phyloP scores from a whole-genome alignment of 1,140 invertebrate genomes.

The Mycetomoellerius zeteki region DNA sequence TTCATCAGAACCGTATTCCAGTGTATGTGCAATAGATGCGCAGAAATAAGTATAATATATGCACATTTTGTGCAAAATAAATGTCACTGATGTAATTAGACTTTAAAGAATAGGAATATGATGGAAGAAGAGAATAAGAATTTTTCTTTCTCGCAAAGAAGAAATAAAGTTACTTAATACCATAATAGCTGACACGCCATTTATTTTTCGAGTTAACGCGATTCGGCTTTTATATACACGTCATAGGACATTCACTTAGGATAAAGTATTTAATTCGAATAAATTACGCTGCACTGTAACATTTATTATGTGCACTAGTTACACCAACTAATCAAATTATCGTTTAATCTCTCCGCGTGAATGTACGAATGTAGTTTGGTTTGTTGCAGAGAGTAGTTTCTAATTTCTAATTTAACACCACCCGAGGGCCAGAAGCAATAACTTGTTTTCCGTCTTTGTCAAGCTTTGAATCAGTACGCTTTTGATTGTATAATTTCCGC shows the following conservation, averaged over 20 bases:
- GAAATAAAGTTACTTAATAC: slow-evolving; percentile 22
- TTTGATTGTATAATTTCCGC: background rate
- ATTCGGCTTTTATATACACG: background rate
- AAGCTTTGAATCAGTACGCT: slow-evolving; percentile 3
- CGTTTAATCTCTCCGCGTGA: slow-evolving; percentile 1
- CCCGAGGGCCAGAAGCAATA: background rate
- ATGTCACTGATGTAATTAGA: background rate
- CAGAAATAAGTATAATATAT: background rate
- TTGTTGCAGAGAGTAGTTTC: slow-evolving; percentile 10
- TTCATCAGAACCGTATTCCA: background rate
- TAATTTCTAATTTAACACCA: slow-evolving; percentile 33
- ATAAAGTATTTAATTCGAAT: slow-evolving; percentile 32
- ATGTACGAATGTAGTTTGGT: background rate
- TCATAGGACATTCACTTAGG: slow-evolving; percentile 2
- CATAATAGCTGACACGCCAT: background rate
- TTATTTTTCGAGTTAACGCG: slow-evolving; percentile 14
- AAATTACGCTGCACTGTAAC: background rate
- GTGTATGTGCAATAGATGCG: background rate
- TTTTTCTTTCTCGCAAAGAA: background rate
- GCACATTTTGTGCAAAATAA: background rate
- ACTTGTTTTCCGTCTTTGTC: slow-evolving; percentile 16
- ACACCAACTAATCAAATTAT: slow-evolving; percentile 30
- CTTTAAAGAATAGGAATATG: background rate
- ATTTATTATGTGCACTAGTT: slow-evolving; percentile 4
- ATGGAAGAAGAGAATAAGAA: background rate